Evolutionary conservation across 2,888 invertebrate genomes (phyloP), one percentile per base, ranked within the genome.

Genomic region (Diaperis boleti): DNA sequence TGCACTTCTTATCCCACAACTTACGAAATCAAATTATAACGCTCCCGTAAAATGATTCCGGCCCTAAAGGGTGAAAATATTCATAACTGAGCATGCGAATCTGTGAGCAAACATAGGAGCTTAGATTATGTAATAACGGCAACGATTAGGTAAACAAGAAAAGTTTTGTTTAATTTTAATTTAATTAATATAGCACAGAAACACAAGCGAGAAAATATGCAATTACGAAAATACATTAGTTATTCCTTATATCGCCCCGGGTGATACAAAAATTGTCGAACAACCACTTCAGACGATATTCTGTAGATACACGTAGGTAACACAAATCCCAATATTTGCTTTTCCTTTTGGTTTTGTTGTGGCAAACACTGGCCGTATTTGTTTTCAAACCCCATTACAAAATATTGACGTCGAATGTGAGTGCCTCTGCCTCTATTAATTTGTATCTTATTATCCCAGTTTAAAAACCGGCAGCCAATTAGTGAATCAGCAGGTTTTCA

Each of bases 341-440:
- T 63, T 63, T 57, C 52, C 59, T 52, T 66, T 66, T 62, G 56
- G 62, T 68, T 62, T 60, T 68, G 63, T 66, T 68, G 66, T 66
- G 56, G 61, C 64, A 66, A 64, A 64, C 66, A 62, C 15, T 22
- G 64, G 55, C 64, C 64, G 64, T 66, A 66, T 68, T 68, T 62
- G 64, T 62, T 68, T 68, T 60, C 59, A 59, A 63, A 62, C 64
- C 62, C 65, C 62, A 64, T 68, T 64, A 66, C 62, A 64, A 66
- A 68, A 68, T 68, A 68, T 66, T 68, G 68, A 68, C 64, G 56
- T 37, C 60, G 59, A 33, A 22, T 49, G 41, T 59, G 64, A 60
- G 63, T 61, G 59, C 62, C 33, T 56, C 59, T 45, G 39, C 61
- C 62, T 59, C 52, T 31, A 56, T 63, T 44, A 59, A 57, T 59